Percentiles rank a stretch among this genome's conserved stretches.
Evolutionary conservation across 1,140 invertebrate genomes (phyloP).

Genomic region (Diorhabda elongata): DNA sequence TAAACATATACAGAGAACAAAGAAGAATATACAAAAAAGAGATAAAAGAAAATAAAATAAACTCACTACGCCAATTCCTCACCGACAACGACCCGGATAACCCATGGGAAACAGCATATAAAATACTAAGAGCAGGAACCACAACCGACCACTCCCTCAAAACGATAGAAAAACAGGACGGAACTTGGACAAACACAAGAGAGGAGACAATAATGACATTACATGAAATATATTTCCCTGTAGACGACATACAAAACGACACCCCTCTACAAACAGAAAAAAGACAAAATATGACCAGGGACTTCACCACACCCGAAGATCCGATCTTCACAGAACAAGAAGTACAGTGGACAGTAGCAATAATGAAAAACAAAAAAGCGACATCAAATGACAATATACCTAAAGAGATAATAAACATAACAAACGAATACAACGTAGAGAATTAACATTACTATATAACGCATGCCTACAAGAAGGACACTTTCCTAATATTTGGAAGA

Average conservation of each 20-base stretch:
- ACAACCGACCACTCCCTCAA: not conserved
- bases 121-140: not conserved
- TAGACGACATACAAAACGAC: not conserved
- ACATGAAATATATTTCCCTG: not conserved
- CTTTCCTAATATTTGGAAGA: slow-evolving; percentile 6
- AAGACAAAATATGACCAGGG: not conserved
- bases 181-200: not conserved
- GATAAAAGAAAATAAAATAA: not conserved
- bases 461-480: not conserved
- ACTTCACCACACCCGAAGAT: not conserved
- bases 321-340: not conserved
- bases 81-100: no score
- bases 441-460: not conserved
- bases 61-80: not conserved
- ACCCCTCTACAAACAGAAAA: not conserved
- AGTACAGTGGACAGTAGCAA: not conserved
- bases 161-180: not conserved
- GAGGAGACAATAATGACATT: not conserved
- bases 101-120: no score
- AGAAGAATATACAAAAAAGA: slow-evolving; percentile 3
- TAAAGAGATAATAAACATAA: not conserved
- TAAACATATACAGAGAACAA: not conserved
- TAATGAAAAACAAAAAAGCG: slow-evolving; percentile 6
- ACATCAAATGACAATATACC: not conserved
- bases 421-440: not conserved